Evolutionary conservation across 2,888 invertebrate species (phyloP).

Genomic region (Mimas tiliae): DNA sequence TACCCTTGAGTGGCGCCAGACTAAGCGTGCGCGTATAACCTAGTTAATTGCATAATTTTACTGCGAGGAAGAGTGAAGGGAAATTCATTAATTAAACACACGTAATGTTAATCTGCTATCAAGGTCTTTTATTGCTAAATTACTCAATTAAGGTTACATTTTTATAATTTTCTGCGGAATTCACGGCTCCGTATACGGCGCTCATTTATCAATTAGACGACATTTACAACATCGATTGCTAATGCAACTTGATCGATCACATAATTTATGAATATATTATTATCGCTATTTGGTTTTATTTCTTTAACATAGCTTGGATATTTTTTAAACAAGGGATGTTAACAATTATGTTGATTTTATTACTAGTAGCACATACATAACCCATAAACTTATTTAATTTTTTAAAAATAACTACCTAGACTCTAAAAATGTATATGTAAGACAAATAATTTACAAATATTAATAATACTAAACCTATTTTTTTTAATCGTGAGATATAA

Average conservation of each 20-base stretch:
- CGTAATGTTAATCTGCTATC: conserved; percentile 28
- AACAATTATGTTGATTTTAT: not conserved
- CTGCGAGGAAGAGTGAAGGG: conserved; percentile 31
- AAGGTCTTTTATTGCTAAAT: conserved; percentile 28
- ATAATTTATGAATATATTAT: not conserved
- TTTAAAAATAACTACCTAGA: no score
- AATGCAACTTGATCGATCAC: conserved; percentile 11
- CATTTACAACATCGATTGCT: conserved; percentile 2
- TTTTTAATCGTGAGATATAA: no score
- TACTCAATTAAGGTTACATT: conserved; percentile 26
- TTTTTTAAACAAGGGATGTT: not conserved
- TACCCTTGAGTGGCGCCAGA: conserved; percentile 31
- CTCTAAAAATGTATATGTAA: no score
- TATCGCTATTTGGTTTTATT: not conserved
- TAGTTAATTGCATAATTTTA: conserved; percentile 31
- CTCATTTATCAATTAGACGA: not conserved
- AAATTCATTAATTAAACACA: conserved; percentile 29
- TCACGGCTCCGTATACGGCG: not conserved
- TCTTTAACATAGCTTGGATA: not conserved
- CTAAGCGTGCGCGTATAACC: conserved; percentile 28
- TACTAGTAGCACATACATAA: no score
- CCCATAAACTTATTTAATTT: no score
- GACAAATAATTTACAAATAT: no score
- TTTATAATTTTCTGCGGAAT: conserved; percentile 22
- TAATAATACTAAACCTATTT: no score